Conservation (phyloP, 2,113 vertebrate genomes). For the Microcebus murinus region DNA sequence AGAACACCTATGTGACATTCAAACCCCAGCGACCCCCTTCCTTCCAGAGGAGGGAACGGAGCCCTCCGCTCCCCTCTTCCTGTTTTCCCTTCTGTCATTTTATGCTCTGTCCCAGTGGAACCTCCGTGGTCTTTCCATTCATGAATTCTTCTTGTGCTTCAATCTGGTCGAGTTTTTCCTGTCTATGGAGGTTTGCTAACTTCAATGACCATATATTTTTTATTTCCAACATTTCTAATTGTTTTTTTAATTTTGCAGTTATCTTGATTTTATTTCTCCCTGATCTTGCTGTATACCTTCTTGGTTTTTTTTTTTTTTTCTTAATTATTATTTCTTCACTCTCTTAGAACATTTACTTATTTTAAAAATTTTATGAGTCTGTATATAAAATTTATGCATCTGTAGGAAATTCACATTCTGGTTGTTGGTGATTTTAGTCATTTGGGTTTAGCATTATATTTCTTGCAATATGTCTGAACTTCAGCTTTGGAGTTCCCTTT, state of each 20-base stretch:
- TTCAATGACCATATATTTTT: neutral
- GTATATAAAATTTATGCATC: neutral
- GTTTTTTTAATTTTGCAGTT: neutral
- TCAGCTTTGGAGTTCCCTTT: neutral
- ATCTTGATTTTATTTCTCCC: neutral
- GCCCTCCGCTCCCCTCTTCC: rapidly evolving
- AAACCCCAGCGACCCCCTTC: neutral
- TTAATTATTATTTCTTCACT: conserved; percentile 41
- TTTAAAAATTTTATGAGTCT: conserved; percentile 4
- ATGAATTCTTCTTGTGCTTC: neutral
- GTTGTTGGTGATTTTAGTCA: neutral
- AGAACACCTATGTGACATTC: neutral
- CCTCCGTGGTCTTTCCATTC: neutral
- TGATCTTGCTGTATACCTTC: neutral
- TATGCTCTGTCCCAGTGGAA: neutral
- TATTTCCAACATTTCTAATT: neutral
- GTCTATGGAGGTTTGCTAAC: neutral
- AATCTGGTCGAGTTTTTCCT: neutral
- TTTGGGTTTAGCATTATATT: neutral
- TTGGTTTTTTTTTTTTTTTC: neutral
- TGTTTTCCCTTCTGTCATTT: neutral
- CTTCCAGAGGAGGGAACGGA: too few species aligned
- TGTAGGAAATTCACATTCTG: neutral
- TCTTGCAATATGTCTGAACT: neutral
- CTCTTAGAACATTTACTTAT: neutral